Conservation (phyloP, 1,140 invertebrate genomes). For the Meloidogyne exigua region DNA sequence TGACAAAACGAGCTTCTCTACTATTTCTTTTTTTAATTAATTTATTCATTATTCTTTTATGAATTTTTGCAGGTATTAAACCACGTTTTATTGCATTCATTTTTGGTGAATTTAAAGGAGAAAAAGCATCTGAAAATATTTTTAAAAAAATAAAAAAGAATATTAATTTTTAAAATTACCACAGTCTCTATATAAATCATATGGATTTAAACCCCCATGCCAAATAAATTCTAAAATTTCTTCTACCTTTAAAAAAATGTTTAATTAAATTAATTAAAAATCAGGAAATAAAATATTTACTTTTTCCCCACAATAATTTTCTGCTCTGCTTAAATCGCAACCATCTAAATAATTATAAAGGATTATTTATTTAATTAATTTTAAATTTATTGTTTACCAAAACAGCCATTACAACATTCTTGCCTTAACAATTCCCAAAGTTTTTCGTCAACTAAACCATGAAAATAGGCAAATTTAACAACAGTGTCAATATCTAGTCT, state of each 20-base stretch:
- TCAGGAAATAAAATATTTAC: constrained; percentile 26
- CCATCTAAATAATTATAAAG: background rate
- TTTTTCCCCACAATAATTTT: background rate
- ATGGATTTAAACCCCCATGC: constrained; percentile 53
- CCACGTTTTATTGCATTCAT: constrained; percentile 39
- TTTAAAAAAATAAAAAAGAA: constrained; percentile 4
- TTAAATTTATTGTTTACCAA: constrained; percentile 1
- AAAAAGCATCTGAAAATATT: constrained; percentile 32
- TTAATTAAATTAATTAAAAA: constrained; percentile 33
- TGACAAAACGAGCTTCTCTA: background rate
- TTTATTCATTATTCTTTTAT: background rate
- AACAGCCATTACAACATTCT: constrained; percentile 47
- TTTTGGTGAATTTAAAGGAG: constrained; percentile 41
- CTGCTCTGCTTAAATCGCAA: constrained; percentile 1
- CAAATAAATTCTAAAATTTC: constrained; percentile 54
- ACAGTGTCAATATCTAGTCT: constrained; percentile 52
- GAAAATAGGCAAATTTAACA: constrained; percentile 51
- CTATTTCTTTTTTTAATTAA: background rate
- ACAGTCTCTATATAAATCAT: constrained; percentile 57
- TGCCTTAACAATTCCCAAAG: constrained; percentile 47
- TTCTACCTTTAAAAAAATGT: constrained; percentile 38
- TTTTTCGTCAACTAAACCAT: constrained; percentile 58
- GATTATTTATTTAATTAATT: background rate
- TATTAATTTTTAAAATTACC: constrained; percentile 15
- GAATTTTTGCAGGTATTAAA: constrained; percentile 21